phyloP scores from a whole-genome alignment of 1,140 invertebrate species.

The Phocides pigmalion region DNA sequence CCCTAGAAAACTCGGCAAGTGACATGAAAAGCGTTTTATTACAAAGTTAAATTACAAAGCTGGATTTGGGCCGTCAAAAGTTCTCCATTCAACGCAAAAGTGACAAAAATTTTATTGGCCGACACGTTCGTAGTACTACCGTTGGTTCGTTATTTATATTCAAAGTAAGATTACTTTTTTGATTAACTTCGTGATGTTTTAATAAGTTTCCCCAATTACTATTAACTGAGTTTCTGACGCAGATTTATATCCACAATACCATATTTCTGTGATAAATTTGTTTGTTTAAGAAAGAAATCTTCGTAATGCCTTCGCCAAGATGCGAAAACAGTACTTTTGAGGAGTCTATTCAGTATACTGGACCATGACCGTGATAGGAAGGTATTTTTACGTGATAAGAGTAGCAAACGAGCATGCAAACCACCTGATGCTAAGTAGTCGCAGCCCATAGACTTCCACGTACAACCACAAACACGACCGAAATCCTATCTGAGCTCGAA shows the following conservation, averaged over 20 bases:
- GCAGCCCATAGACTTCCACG: no score
- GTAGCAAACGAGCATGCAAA: no score
- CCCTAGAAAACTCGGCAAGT: conserved; percentile 17
- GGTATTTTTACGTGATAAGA: no score
- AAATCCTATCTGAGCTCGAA: no score
- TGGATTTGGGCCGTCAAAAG: conserved; percentile 24
- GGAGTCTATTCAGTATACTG: no score
- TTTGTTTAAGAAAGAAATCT: background rate
- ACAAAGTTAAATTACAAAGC: conserved; percentile 44
- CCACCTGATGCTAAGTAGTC: no score
- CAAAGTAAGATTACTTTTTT: conserved; percentile 35
- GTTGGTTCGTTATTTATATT: conserved; percentile 33
- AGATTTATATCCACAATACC: background rate
- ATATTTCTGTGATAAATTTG: background rate
- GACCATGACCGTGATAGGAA: no score
- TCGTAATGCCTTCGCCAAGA: no score
- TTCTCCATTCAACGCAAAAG: conserved; percentile 23
- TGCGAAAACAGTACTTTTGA: no score
- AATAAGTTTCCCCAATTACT: conserved; percentile 23
- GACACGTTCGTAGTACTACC: conserved; percentile 21
- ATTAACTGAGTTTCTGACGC: conserved; percentile 14
- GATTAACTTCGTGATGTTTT: conserved; percentile 27
- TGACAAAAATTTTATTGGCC: conserved; percentile 24
- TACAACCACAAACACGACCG: no score
- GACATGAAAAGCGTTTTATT: conserved; percentile 43